A percentile compares a stretch with the other conserved stretches of the same genome.
Evolutionary conservation across 2,113 vertebrate genomes (phyloP).

Genomic region (Perca fluviatilis): DNA sequence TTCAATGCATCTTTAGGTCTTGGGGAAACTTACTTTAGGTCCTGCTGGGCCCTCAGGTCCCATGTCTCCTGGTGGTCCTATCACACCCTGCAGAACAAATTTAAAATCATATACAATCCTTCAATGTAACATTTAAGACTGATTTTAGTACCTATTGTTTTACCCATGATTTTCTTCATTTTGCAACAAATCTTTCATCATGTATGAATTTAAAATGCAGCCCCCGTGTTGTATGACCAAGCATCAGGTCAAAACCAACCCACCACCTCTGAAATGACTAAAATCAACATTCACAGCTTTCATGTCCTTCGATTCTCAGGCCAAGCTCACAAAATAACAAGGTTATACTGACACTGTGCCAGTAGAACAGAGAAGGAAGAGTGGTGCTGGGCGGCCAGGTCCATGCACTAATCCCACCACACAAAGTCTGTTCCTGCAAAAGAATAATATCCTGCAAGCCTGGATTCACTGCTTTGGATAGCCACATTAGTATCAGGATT

Average conservation of each 20-base stretch:
- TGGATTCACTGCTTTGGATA: constrained; percentile 77
- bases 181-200: not conserved
- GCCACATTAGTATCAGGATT: constrained; percentile 78
- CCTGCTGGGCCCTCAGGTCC: constrained; percentile 79
- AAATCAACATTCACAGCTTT: constrained; percentile 48
- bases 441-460: constrained; percentile 83
- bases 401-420: constrained; percentile 76
- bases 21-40: constrained; percentile 75
- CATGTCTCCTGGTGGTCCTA: constrained; percentile 75
- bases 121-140: not conserved
- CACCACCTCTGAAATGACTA: constrained; percentile 19
- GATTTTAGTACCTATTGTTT: not conserved
- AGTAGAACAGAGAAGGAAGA: constrained; percentile 61
- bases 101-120: not conserved
- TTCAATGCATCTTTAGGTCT: not conserved
- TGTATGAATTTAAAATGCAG: constrained; percentile 15
- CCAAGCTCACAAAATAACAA: constrained; percentile 57
- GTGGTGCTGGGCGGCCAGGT: constrained; percentile 51
- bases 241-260: constrained; percentile 11
- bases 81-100: constrained; percentile 66
- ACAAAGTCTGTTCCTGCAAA: constrained; percentile 81
- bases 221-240: constrained; percentile 1
- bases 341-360: constrained; percentile 65
- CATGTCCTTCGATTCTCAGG: constrained; percentile 63
- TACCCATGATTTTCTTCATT: not conserved